Evolutionary conservation across 2,888 invertebrate genomes (phyloP).

Genomic region (Neuroscelio doddi): DNA sequence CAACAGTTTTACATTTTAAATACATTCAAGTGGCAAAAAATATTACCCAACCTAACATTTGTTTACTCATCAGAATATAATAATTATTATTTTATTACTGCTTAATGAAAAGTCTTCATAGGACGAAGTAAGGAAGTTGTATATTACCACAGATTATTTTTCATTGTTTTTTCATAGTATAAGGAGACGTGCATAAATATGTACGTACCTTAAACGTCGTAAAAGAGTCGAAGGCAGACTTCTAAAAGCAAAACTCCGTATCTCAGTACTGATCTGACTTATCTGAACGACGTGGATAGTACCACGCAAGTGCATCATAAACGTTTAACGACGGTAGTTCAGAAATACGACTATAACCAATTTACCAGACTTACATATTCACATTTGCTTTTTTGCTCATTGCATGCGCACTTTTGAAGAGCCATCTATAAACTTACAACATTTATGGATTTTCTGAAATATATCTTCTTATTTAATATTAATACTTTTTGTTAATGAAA

Average conservation of each 20-base stretch:
- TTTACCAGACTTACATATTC: conserved; percentile 41
- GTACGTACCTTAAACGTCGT: conserved; percentile 44
- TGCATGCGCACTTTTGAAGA: conserved; percentile 19
- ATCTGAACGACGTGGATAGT: conserved; percentile 39
- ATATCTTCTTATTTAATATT: no score
- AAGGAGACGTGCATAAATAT: conserved; percentile 37
- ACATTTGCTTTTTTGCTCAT: conserved; percentile 34
- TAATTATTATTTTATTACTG: not conserved
- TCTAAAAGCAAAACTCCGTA: conserved; percentile 31
- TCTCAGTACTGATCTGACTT: conserved; percentile 39
- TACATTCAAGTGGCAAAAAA: conserved; percentile 2
- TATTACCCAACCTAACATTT: not conserved
- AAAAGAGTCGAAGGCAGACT: conserved; percentile 42
- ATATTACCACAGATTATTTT: conserved; percentile 30
- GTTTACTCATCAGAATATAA: not conserved
- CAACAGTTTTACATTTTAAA: no score
- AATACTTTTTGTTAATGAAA: no score
- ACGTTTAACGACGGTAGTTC: conserved; percentile 46
- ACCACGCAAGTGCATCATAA: conserved; percentile 44
- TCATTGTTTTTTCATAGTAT: conserved; percentile 33
- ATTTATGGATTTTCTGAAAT: conserved; percentile 10
- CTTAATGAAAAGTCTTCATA: conserved; percentile 7
- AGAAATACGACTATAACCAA: conserved; percentile 48
- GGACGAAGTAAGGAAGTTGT: conserved; percentile 22
- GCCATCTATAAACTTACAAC: conserved; percentile 32